A percentile compares a stretch with the other conserved stretches of the same genome.
These are phyloP conservation scores for Syrrhaptes paradoxus DNA, from an alignment of 2,113 vertebrate genomes.

Conservation along the genomic window DNA sequence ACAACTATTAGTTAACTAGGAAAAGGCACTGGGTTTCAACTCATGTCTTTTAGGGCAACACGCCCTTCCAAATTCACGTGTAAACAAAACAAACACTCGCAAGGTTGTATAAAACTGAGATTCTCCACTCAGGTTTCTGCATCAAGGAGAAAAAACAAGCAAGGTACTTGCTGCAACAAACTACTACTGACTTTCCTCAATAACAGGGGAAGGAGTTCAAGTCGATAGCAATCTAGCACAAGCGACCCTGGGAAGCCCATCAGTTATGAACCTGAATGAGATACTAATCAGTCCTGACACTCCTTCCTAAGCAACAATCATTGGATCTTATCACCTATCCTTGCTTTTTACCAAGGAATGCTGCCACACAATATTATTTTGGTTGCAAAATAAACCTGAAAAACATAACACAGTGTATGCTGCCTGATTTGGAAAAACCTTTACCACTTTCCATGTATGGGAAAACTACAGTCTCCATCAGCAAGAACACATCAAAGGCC, in stretches of 20 bases:
- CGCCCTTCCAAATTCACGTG: background rate
- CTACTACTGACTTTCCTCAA: background rate
- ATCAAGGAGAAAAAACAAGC: background rate
- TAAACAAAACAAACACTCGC: background rate
- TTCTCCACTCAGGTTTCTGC: background rate
- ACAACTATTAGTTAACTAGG: background rate
- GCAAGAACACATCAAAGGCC: background rate
- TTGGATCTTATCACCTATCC: background rate
- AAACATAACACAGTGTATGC: fast-evolving
- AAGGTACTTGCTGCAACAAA: background rate
- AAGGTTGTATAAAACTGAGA: background rate
- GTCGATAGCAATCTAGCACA: background rate
- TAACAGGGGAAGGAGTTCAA: background rate
- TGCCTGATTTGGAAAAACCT: background rate
- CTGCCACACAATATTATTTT: background rate
- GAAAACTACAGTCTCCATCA: background rate
- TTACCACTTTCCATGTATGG: background rate
- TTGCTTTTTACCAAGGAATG: background rate
- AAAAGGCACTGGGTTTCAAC: background rate
- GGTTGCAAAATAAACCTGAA: background rate
- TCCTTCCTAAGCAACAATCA: background rate
- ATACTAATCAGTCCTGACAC: background rate
- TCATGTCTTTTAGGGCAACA: background rate
- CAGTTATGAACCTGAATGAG: background rate
- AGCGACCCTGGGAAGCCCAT: background rate